phyloP scores from a whole-genome alignment of 37 sponge, comb jelly and placozoan species.

The Geodia barretti region DNA sequence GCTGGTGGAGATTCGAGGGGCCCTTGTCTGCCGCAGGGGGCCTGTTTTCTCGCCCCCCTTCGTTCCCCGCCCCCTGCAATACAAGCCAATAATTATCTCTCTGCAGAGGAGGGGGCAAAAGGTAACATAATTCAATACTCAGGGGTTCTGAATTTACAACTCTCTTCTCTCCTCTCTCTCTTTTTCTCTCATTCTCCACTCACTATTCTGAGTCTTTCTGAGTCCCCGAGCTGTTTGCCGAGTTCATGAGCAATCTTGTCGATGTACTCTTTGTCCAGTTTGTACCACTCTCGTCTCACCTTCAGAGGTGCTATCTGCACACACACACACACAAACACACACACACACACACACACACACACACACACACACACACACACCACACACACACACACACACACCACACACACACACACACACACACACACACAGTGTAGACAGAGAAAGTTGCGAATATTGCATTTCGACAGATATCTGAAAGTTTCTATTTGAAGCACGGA shows the following conservation, averaged over 20 bases:
- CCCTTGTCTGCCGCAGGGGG: background rate
- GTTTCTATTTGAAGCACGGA: too few relatives aligned
- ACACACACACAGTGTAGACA: background rate
- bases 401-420: background rate
- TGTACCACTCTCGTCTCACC: slow-evolving; percentile 54
- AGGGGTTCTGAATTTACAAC: background rate
- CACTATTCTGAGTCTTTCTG: background rate
- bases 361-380: background rate
- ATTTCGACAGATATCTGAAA: too few relatives aligned
- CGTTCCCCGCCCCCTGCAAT: background rate
- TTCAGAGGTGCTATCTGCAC: slow-evolving; percentile 67
- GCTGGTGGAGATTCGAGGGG: background rate
- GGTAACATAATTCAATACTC: too few relatives aligned
- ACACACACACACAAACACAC: background rate
- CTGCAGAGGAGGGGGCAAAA: background rate
- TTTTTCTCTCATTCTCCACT: background rate
- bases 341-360: background rate
- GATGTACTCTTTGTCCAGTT: background rate
- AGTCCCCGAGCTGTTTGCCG: slow-evolving; percentile 5
- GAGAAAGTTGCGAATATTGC: too few relatives aligned
- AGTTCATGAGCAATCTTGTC: slow-evolving; percentile 29
- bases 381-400: background rate
- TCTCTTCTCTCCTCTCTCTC: background rate
- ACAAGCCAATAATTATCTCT: background rate
- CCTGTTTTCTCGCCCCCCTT: background rate